Evolutionary conservation across 2,888 invertebrate genomes (phyloP).

Genomic region (Thereva unica): DNA sequence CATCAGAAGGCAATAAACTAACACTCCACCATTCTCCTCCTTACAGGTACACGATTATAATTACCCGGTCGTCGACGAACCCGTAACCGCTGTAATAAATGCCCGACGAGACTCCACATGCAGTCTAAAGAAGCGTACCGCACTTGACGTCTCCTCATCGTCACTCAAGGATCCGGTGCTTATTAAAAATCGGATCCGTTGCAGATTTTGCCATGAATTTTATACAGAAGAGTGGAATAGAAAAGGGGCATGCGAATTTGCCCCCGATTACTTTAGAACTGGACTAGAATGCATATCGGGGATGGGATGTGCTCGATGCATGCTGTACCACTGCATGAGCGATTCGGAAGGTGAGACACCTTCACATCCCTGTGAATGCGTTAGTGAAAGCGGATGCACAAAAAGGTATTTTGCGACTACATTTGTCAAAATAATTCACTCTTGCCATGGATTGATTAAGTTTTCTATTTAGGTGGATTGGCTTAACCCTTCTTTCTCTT

Average conservation of each 20-base stretch:
- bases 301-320: constrained; percentile 83
- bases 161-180: constrained; percentile 49
- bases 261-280: constrained; percentile 80
- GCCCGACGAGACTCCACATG: constrained; percentile 62
- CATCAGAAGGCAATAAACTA: constrained; percentile 20
- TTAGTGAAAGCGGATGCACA: constrained; percentile 71
- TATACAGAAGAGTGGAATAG: constrained; percentile 83
- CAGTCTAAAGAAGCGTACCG: constrained; percentile 68
- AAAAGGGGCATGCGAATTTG: constrained; percentile 83
- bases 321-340: constrained; percentile 92
- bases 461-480: constrained; percentile 68
- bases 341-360: constrained; percentile 88
- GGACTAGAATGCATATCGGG: constrained; percentile 84
- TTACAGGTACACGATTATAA: constrained; percentile 78
- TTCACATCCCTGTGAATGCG: constrained; percentile 83
- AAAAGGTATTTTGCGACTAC: constrained; percentile 62
- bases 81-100: constrained; percentile 53
- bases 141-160: constrained; percentile 59
- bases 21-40: constrained; percentile 32
- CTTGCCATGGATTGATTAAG: constrained; percentile 10
- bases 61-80: constrained; percentile 68
- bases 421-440: constrained; percentile 4
- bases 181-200: constrained; percentile 59
- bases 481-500: constrained; percentile 80
- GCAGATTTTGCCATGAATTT: constrained; percentile 76